Conservation (phyloP, 2,113 vertebrate genomes). For the Chloroceryle aenea region DNA sequence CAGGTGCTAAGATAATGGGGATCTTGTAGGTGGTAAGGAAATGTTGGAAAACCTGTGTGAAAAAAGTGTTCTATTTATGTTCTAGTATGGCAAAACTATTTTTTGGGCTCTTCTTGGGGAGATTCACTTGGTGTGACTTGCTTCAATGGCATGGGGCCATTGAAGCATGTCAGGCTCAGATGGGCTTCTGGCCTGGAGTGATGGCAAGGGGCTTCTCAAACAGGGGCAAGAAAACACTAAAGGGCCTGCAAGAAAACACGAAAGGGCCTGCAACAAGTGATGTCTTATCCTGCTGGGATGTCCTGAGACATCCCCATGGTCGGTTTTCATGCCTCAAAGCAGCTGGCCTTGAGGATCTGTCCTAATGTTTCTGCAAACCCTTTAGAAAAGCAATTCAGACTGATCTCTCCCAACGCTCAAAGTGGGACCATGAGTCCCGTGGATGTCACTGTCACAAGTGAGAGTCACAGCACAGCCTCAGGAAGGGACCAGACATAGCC, state of each 20-base stretch:
- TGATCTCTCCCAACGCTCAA: rapidly evolving
- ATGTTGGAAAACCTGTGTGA: not conserved
- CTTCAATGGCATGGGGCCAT: too few species aligned
- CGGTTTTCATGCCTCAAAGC: not conserved
- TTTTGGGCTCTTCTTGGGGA: not conserved
- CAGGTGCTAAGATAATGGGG: not conserved
- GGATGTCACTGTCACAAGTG: not conserved
- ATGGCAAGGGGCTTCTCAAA: not conserved
- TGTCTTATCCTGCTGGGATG: rapidly evolving
- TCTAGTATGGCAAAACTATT: not conserved
- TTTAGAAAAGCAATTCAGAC: not conserved
- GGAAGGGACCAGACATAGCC: not conserved
- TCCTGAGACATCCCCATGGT: not conserved
- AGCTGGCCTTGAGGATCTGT: not conserved
- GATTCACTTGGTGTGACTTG: rapidly evolving
- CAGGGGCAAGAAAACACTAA: not conserved
- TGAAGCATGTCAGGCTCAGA: not conserved
- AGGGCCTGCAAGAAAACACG: not conserved
- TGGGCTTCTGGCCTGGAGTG: not conserved
- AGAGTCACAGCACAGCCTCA: not conserved
- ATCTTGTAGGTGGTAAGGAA: not conserved
- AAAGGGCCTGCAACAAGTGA: not conserved
- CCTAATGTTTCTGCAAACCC: not conserved
- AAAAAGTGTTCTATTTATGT: rapidly evolving
- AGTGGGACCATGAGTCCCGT: rapidly evolving